These are phyloP conservation scores for Cisticola juncidis DNA, from an alignment of 2,113 vertebrate genomes.

Conservation along the genomic window DNA sequence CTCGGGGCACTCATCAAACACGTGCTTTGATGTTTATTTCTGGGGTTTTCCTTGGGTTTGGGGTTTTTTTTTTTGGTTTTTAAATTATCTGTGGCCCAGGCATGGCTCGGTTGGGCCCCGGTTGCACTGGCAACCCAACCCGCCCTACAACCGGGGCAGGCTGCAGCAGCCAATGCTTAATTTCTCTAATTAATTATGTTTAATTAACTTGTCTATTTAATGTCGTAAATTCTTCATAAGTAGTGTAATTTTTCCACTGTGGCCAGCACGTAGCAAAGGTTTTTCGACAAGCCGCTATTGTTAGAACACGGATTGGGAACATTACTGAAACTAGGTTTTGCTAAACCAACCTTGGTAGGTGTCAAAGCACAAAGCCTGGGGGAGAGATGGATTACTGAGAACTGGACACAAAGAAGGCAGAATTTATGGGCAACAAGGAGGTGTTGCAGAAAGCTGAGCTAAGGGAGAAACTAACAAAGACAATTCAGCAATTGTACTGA, in stretches of 20 bases:
- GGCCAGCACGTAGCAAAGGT: background rate
- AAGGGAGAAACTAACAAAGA: too few relatives aligned
- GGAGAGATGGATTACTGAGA: background rate
- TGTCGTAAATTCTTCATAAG: too few relatives aligned
- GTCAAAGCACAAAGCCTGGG: background rate
- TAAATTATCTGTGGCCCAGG: background rate
- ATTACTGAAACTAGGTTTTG: background rate
- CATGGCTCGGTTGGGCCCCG: fast-evolving
- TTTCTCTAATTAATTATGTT: too few relatives aligned
- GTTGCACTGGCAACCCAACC: background rate
- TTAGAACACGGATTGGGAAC: fast-evolving
- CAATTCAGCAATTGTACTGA: background rate
- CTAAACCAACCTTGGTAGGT: background rate
- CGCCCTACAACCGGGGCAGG: fast-evolving
- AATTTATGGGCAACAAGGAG: background rate
- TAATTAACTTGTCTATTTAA: background rate
- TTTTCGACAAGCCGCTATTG: fast-evolving
- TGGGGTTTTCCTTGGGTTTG: background rate
- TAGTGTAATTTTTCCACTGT: background rate
- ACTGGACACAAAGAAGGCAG: background rate
- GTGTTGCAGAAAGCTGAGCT: background rate
- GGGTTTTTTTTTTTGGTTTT: background rate
- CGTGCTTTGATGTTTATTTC: background rate
- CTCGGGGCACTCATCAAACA: too few relatives aligned
- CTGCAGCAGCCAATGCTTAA: fast-evolving